Percentiles rank a stretch among this genome's conserved stretches.
These are phyloP conservation scores for Drosophila mojavensis DNA, from an alignment of 1,140 invertebrate species.

Conservation along the genomic window DNA sequence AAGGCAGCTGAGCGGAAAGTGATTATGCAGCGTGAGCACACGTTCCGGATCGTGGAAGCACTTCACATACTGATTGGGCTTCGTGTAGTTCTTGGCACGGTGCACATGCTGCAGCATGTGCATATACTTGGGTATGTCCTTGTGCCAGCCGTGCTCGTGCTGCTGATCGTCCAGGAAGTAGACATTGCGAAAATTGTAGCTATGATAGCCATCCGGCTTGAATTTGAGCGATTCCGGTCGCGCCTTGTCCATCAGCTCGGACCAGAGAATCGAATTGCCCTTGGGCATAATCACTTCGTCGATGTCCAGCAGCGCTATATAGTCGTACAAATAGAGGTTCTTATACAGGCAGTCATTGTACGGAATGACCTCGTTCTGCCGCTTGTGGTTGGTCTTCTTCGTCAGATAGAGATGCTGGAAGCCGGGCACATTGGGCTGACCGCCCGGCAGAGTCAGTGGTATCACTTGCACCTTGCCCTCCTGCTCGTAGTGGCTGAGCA, in stretches of 20 bases:
- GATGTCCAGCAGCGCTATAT: constrained; percentile 95
- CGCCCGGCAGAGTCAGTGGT: constrained; percentile 94
- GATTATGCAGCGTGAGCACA: constrained; percentile 95
- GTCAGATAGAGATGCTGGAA: constrained; percentile 95
- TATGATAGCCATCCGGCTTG: constrained; percentile 90
- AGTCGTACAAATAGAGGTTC: constrained; percentile 95
- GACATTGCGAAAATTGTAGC: constrained; percentile 96
- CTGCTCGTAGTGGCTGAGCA: constrained; percentile 91
- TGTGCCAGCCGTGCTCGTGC: constrained; percentile 92
- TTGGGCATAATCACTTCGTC: constrained; percentile 98
- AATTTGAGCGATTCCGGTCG: constrained; percentile 88
- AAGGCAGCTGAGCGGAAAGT: constrained; percentile 95
- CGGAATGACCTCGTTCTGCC: constrained; percentile 97
- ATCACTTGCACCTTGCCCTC: constrained; percentile 92
- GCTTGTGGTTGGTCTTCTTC: constrained; percentile 95
- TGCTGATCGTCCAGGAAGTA: constrained; percentile 97
- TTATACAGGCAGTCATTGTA: constrained; percentile 99
- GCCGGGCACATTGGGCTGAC: constrained; percentile 94
- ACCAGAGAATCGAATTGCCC: constrained; percentile 89
- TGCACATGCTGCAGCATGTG: constrained; percentile 98
- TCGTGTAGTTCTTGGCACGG: constrained; percentile 95
- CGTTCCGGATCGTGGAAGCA: constrained; percentile 96
- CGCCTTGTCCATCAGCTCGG: constrained; percentile 90
- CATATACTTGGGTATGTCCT: constrained; percentile 94
- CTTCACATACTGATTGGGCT: constrained; percentile 96